Percentiles rank a stretch among this genome's conserved stretches.
Evolutionary conservation across 2,888 invertebrate genomes (phyloP).

Genomic region (Automeris io): DNA sequence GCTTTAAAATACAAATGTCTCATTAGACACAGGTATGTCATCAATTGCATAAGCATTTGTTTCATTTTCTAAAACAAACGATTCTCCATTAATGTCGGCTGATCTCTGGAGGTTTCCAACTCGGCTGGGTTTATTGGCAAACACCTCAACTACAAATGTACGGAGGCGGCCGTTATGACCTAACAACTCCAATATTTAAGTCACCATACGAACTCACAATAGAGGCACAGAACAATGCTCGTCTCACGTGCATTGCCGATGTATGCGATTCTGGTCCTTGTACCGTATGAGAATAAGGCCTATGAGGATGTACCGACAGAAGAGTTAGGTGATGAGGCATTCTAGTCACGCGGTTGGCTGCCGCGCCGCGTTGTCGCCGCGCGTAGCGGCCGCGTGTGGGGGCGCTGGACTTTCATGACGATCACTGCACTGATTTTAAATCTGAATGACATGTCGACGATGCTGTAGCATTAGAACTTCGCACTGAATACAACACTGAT

Average conservation of each 20-base stretch:
- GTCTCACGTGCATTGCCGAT: not conserved
- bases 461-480: slow-evolving; percentile 2
- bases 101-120: too few relatives aligned
- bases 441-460: not conserved
- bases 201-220: not conserved
- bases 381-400: slow-evolving; percentile 25
- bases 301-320: not conserved
- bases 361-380: slow-evolving; percentile 27
- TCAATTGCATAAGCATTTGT: too few relatives aligned
- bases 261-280: not conserved
- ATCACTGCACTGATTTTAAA: not conserved
- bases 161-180: not conserved
- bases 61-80: too few relatives aligned
- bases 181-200: not conserved
- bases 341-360: slow-evolving; percentile 27
- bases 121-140: too few relatives aligned
- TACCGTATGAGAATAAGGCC: not conserved
- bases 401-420: slow-evolving; percentile 10
- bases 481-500: too few relatives aligned
- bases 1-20: too few relatives aligned
- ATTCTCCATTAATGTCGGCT: too few relatives aligned
- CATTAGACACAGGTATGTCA: too few relatives aligned
- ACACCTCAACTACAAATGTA: too few relatives aligned
- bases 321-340: slow-evolving; percentile 17
- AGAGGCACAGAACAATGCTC: not conserved